Evolutionary conservation across 2,888 invertebrate species (phyloP).

Genomic region (Drosophila nigricruria): DNA sequence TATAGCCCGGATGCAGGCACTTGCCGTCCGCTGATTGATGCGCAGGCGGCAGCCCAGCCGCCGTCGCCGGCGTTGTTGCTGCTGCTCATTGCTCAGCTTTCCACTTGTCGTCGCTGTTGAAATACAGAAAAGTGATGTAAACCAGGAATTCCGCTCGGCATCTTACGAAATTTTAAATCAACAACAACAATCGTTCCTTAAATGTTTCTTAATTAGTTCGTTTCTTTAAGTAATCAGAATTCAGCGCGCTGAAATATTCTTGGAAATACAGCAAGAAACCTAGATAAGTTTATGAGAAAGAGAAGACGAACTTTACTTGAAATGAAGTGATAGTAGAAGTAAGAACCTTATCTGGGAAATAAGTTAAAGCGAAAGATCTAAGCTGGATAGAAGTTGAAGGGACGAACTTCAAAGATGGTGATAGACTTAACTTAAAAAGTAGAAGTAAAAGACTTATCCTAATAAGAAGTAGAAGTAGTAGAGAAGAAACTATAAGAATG

Average conservation of each 20-base stretch:
- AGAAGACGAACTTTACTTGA: neutral
- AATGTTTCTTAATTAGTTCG: conserved; percentile 5
- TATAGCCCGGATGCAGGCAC: conserved; percentile 62
- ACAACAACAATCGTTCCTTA: conserved; percentile 5
- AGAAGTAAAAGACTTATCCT: neutral
- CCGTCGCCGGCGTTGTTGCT: neutral
- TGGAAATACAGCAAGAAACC: neutral
- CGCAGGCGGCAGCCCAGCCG: conserved; percentile 27
- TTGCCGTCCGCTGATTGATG: conserved; percentile 63
- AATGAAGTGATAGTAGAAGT: neutral
- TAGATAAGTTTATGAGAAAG: neutral
- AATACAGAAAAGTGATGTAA: conserved; percentile 46
- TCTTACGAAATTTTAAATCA: conserved; percentile 15
- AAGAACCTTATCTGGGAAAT: too few species aligned
- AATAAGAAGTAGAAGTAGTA: too few species aligned
- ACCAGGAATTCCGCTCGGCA: conserved; percentile 56
- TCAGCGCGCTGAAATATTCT: neutral
- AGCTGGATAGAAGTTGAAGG: too few species aligned
- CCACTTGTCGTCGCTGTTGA: conserved; percentile 7
- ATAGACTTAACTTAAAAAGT: neutral
- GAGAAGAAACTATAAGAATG: too few species aligned
- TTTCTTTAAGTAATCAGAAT: neutral
- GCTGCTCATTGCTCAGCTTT: conserved; percentile 16
- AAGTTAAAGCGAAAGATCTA: too few species aligned
- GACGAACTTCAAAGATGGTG: too few species aligned